Evolutionary conservation across 2,888 invertebrate genomes (phyloP).

Genomic region (Nemotelus pantherinus): DNA sequence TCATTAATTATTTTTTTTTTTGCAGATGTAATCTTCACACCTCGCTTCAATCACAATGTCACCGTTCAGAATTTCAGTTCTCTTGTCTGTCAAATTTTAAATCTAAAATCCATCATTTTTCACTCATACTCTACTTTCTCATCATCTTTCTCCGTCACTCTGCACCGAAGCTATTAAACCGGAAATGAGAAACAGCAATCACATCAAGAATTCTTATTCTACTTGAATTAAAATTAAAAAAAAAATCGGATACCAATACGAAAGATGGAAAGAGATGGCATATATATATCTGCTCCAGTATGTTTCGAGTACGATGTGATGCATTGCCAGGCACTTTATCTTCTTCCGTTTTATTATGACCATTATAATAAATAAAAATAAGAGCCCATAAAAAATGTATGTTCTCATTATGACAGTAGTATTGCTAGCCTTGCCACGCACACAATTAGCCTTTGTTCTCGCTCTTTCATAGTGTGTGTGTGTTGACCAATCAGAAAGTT

Average conservation of each 20-base stretch:
- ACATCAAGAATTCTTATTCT: neutral
- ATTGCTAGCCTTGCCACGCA: too few species aligned
- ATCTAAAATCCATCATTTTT: slow-evolving; percentile 7
- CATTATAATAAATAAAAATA: slow-evolving; percentile 4
- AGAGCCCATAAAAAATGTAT: slow-evolving; percentile 4
- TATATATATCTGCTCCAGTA: too few species aligned
- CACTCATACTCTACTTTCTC: neutral
- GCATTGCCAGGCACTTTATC: neutral
- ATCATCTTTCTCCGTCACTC: neutral
- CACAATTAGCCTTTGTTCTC: too few species aligned
- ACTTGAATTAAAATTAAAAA: too few species aligned
- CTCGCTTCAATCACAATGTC: neutral
- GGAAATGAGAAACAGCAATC: slow-evolving; percentile 34
- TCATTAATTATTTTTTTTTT: slow-evolving; percentile 7
- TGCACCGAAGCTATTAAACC: slow-evolving; percentile 12
- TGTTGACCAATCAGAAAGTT: slow-evolving; percentile 17
- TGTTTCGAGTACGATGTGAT: neutral
- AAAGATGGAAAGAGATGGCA: neutral
- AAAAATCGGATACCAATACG: neutral
- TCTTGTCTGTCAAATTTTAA: neutral
- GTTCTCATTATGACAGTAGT: slow-evolving; percentile 20
- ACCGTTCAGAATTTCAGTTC: slow-evolving; percentile 1
- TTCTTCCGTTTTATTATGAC: slow-evolving; percentile 28
- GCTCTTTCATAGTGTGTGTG: slow-evolving; percentile 7
- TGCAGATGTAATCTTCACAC: neutral